Conservation (phyloP, 1,140 invertebrate genomes). For the Drosophila erecta region DNA sequence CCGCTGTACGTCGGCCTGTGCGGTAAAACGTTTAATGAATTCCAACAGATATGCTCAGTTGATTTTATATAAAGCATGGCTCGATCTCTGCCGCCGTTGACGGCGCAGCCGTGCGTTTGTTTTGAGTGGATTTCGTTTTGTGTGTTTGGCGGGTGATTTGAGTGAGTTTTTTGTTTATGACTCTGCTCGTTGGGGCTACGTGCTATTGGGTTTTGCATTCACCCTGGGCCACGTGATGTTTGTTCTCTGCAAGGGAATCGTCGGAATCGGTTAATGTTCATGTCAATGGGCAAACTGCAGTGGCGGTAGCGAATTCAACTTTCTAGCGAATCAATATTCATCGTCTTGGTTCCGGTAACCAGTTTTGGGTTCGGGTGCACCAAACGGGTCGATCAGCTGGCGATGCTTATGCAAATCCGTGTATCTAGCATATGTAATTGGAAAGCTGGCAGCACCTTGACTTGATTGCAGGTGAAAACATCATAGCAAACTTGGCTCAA, state of each 20-base stretch:
- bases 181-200: constrained; percentile 47
- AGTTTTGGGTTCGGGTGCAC: constrained; percentile 47
- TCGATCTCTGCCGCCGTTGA: constrained; percentile 50
- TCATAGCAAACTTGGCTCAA: constrained; percentile 40
- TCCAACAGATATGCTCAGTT: constrained; percentile 84
- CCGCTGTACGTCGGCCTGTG: constrained; percentile 65
- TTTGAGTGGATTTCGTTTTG: constrained; percentile 66
- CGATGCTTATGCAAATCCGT: constrained; percentile 58
- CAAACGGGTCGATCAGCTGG: constrained; percentile 62
- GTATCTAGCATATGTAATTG: constrained; percentile 66
- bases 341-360: constrained; percentile 59
- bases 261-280: constrained; percentile 5
- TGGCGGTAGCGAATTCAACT: constrained; percentile 43
- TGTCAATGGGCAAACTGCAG: background rate
- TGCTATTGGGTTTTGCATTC: constrained; percentile 35
- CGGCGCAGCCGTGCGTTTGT: constrained; percentile 64
- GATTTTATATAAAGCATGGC: constrained; percentile 83
- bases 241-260: constrained; percentile 54
- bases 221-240: constrained; percentile 58
- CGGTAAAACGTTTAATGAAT: constrained; percentile 84
- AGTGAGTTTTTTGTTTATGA: constrained; percentile 19
- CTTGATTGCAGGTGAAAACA: constrained; percentile 69
- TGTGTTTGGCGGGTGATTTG: background rate
- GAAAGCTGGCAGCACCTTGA: constrained; percentile 69
- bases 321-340: constrained; percentile 59